phyloP scores from a whole-genome alignment of 2,797 vertebrate species.

The Decapterus maruadsi region DNA sequence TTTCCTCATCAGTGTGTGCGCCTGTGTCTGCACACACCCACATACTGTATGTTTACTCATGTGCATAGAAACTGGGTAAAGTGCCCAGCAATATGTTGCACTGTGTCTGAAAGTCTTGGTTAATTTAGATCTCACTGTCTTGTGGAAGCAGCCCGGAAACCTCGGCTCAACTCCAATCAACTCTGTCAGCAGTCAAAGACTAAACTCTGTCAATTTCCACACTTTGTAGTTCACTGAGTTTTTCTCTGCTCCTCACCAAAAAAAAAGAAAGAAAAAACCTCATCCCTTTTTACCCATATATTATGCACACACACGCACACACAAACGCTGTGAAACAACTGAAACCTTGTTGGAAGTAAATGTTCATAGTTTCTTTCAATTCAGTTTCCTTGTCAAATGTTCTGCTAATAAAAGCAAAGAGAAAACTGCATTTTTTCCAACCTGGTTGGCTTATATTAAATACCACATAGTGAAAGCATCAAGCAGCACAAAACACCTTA shows the following conservation, averaged over 20 bases:
- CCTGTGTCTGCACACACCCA: constrained; percentile 20
- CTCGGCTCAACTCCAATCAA: constrained; percentile 59
- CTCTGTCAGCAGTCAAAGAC: constrained; percentile 69
- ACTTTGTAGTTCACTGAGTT: constrained; percentile 62
- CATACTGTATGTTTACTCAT: constrained; percentile 23
- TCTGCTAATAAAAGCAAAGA: constrained; percentile 21
- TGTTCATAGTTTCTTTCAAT: constrained; percentile 36
- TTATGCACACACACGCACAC: constrained; percentile 21
- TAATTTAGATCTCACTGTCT: constrained; percentile 62
- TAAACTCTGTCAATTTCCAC: constrained; percentile 69
- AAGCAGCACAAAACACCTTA: background rate
- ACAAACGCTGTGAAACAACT: constrained; percentile 44
- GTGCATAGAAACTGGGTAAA: constrained; percentile 9
- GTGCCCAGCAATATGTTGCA: constrained; percentile 24
- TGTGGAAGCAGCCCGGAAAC: constrained; percentile 54
- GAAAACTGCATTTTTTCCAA: constrained; percentile 10
- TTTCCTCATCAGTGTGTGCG: background rate
- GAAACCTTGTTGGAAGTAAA: constrained; percentile 54
- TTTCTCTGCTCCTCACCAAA: constrained; percentile 50
- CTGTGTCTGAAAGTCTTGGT: constrained; percentile 37
- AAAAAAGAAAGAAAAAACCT: constrained; percentile 8
- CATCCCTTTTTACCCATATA: constrained; percentile 22
- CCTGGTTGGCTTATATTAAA: background rate
- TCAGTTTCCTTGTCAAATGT: constrained; percentile 25
- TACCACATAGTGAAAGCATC: background rate